phyloP scores from a whole-genome alignment of 2,113 vertebrate genomes.

The Prunella fulvescens region DNA sequence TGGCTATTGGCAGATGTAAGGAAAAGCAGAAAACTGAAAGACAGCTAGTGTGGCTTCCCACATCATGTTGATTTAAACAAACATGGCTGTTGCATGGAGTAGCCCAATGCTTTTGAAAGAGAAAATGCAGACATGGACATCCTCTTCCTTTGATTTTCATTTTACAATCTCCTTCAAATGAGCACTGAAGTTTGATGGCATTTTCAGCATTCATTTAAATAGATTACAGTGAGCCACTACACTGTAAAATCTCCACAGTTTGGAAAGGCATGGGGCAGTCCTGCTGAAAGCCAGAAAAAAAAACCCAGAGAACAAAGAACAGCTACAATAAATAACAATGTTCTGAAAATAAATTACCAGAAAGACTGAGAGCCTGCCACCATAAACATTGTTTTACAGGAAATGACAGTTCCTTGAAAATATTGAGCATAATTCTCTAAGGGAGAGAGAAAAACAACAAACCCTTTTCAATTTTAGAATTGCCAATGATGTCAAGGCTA shows the following conservation, averaged over 20 bases:
- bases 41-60: neutral
- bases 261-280: neutral
- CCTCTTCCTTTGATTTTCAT: neutral
- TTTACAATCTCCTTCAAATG: neutral
- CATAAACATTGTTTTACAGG: slow-evolving; percentile 58
- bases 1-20: neutral
- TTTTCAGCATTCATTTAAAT: neutral
- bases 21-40: neutral
- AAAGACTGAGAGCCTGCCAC: slow-evolving; percentile 43
- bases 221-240: neutral
- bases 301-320: slow-evolving; percentile 1
- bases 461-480: slow-evolving; percentile 49
- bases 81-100: neutral
- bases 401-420: slow-evolving; percentile 66
- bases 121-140: neutral
- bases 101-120: neutral
- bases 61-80: neutral
- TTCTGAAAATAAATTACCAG: neutral
- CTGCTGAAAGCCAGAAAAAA: neutral
- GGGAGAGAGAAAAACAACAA: slow-evolving; percentile 47
- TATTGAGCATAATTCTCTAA: slow-evolving; percentile 52
- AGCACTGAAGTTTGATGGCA: neutral
- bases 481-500: slow-evolving; percentile 56
- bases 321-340: slow-evolving; percentile 31
- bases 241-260: neutral